Conservation (phyloP, 37 sponge, comb jelly and placozoan species). For the Chondrilla cf. caribensis region DNA sequence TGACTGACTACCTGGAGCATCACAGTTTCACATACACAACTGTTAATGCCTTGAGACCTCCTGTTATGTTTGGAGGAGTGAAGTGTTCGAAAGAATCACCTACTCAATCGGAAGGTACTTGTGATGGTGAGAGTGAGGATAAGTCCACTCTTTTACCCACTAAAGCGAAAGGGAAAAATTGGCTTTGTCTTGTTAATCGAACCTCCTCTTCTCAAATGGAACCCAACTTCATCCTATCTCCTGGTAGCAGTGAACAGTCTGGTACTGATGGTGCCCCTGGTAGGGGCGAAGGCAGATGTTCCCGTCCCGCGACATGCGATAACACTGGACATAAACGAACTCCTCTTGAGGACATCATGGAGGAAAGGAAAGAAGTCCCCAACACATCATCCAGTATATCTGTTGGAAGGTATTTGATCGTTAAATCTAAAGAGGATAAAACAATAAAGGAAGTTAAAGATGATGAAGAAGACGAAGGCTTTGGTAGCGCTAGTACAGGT, state of each 20-base stretch:
- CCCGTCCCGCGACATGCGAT: neutral
- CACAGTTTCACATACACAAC: constrained; percentile 25
- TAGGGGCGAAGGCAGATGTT: neutral
- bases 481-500: neutral
- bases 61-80: neutral
- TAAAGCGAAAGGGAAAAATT: neutral
- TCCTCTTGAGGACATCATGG: neutral
- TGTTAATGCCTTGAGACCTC: neutral
- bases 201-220: neutral
- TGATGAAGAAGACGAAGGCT: neutral
- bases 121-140: neutral
- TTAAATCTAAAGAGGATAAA: neutral
- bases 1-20: constrained; percentile 6
- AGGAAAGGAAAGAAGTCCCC: neutral
- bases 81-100: neutral
- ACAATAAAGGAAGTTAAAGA: neutral
- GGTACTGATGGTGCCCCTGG: no score
- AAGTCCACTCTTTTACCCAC: neutral
- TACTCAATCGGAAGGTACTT: neutral
- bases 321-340: neutral
- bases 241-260: neutral
- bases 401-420: constrained; percentile 7
- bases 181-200: neutral
- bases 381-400: constrained; percentile 6
- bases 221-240: neutral